Conservation (phyloP, 2,113 vertebrate species). For the Shinisaurus crocodilurus region DNA sequence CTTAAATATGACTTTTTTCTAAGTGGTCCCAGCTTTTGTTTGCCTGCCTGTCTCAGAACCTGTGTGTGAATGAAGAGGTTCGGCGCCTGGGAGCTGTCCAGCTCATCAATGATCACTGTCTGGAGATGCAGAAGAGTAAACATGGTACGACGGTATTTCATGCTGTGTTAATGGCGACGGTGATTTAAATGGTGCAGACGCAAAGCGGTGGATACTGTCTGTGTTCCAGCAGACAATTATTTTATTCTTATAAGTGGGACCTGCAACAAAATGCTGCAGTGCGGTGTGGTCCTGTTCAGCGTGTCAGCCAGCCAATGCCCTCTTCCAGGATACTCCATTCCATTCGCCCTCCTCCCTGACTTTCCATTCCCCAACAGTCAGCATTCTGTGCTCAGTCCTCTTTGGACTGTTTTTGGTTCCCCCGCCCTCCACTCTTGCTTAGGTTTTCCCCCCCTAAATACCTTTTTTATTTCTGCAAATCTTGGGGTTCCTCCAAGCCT, state of each 20-base stretch:
- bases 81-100: constrained; percentile 82
- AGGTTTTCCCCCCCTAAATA: background rate
- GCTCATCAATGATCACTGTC: constrained; percentile 92
- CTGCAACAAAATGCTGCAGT: background rate
- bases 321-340: background rate
- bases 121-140: constrained; percentile 95
- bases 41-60: constrained; percentile 78
- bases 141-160: constrained; percentile 73
- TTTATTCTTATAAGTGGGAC: background rate
- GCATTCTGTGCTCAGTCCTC: background rate
- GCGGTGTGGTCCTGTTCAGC: background rate
- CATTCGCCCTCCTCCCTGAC: too few relatives aligned
- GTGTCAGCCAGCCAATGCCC: background rate
- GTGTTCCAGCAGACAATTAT: background rate
- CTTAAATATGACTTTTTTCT: background rate
- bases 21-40: background rate
- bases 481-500: background rate
- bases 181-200: background rate
- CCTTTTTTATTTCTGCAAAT: background rate
- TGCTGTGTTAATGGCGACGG: background rate
- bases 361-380: background rate
- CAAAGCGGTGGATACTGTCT: background rate
- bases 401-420: background rate
- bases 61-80: constrained; percentile 94
- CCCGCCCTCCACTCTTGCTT: too few relatives aligned